Percentiles rank a stretch among this genome's conserved stretches.
Conservation (phyloP, 2,797 vertebrate genomes). For the Hypotaenidia philippensis region DNA sequence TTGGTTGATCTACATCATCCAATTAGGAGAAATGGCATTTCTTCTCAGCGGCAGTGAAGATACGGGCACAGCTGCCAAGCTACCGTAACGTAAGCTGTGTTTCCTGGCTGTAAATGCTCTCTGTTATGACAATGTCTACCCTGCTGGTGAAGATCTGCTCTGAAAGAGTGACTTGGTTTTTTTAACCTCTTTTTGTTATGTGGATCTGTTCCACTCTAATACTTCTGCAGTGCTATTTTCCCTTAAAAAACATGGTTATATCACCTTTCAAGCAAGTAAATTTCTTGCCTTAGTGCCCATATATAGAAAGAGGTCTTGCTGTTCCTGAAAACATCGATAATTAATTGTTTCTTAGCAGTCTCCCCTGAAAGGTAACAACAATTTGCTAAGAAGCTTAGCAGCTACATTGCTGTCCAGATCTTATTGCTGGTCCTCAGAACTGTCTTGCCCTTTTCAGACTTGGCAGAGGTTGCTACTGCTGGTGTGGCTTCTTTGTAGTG, state of each 20-base stretch:
- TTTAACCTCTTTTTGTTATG: background rate
- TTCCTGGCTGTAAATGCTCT: constrained; percentile 14
- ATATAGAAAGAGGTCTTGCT: background rate
- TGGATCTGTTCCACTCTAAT: background rate
- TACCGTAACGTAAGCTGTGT: background rate
- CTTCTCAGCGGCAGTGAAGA: background rate
- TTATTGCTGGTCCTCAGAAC: background rate
- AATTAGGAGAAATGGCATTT: background rate
- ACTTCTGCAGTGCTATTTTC: background rate
- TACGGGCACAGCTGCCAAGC: background rate
- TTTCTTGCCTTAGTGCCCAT: background rate
- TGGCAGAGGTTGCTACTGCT: background rate
- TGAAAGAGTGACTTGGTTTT: background rate
- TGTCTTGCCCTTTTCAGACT: background rate
- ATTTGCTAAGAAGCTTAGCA: background rate
- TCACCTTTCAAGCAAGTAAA: background rate
- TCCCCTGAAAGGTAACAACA: background rate
- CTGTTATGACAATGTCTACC: background rate
- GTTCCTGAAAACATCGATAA: background rate
- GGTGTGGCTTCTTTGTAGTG: background rate
- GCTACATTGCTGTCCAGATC: background rate
- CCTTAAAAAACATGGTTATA: background rate
- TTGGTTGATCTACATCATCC: constrained; percentile 4
- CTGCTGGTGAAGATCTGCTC: background rate
- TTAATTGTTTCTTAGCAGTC: background rate